phyloP scores from a whole-genome alignment of 92 coral and sea anemone species.

The Chrysogorgia sp. region DNA sequence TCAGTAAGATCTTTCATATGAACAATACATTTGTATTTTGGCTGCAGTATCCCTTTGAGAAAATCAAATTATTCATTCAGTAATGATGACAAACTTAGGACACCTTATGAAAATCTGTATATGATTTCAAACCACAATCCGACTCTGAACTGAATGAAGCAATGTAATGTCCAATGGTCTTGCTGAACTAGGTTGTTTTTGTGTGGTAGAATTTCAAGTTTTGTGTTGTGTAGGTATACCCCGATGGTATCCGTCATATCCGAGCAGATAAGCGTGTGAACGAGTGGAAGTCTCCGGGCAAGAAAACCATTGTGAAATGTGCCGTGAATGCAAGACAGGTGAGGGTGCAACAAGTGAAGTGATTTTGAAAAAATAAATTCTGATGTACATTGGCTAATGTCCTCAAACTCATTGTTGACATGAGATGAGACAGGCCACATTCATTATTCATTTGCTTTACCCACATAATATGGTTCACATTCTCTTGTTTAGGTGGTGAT shows the following conservation, averaged over 20 bases:
- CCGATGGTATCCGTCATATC: conserved; percentile 98
- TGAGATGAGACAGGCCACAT: not conserved
- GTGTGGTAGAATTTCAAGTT: not conserved
- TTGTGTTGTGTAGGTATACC: conserved; percentile 68
- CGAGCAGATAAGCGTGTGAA: conserved; percentile 99
- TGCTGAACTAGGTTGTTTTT: not conserved
- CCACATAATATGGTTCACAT: too few relatives aligned
- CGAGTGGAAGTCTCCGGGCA: conserved; percentile 99
- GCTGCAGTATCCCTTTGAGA: too few relatives aligned
- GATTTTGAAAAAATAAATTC: not conserved
- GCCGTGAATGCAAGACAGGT: conserved; percentile 97
- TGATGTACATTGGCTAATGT: not conserved
- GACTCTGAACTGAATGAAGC: conserved; percentile 39
- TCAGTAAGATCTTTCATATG: too few relatives aligned
- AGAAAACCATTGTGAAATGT: conserved; percentile 92
- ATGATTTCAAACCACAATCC: too few relatives aligned
- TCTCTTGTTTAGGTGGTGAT: conserved; percentile 73
- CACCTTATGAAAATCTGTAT: too few relatives aligned
- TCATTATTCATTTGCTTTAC: not conserved
- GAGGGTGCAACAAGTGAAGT: conserved; percentile 9
- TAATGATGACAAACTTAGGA: conserved; percentile 33
- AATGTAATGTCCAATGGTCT: not conserved
- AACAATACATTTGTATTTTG: too few relatives aligned
- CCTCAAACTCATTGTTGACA: too few relatives aligned
- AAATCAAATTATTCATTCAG: too few relatives aligned